Base-by-base conservation (phyloP, 1,140 invertebrate species). In the Leptinotarsa defecta region DNA sequence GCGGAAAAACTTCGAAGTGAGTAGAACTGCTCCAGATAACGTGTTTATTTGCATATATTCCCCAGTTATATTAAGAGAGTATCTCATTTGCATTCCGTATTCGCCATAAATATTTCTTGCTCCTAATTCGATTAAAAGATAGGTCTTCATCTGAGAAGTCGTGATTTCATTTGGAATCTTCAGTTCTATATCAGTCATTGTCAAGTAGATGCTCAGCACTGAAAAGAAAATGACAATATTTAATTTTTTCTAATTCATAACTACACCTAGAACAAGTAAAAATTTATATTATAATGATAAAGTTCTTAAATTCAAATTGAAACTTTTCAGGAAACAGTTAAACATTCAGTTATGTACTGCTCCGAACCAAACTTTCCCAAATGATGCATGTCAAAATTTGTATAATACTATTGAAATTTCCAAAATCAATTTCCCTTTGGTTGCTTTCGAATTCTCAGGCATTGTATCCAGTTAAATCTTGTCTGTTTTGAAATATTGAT, bases 11-110 rank as follows among this genome's bases (percentile, higher is more conserved):
- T 15, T 71, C 13, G 61, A 19, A 72, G n/a, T 65, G 15, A 65
- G 43, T 48, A 72, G 24, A 73, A 71, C 20, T 17, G 57, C 68
- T 19, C 73, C 72, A 15, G 74, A 52, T 22, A 62, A 62, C 52
- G 52, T 64, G 17, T 71, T 76, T 48, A 69, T 72, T 48, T 75
- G 17, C 49, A 77, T 77, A 24, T 69, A 72, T 27, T 63, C 62
- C 49, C 68, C 62, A 74, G 68, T 74, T 75, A 49, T 24, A 68
- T 34, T 65, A 6, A 68, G 67, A 13, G 24, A 19, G 43, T 68
- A 68, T 19, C n/a, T 68, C 43, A 68, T 43, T 19, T 17, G 15
- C 24, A 4, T 48, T 48, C 43, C 34, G 24, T n/a, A 15, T 43
- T 43, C 19, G 13, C 4, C 24, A 19, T 48, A 13, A 48, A 43